phyloP scores from a whole-genome alignment of 1,140 invertebrate species.

The Protaetia brevitarsis region DNA sequence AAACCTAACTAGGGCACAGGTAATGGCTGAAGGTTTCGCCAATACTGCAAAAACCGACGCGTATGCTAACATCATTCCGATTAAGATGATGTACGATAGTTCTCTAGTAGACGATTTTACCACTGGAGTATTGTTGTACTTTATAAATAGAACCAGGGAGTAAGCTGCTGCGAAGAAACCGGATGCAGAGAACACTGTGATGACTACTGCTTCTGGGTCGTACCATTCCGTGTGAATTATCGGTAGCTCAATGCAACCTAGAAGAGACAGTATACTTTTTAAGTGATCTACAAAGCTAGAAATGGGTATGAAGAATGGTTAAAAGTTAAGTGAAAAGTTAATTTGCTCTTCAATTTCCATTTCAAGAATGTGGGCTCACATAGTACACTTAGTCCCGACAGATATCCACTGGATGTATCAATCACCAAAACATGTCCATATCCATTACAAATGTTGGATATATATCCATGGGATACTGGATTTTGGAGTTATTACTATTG shows the following conservation, averaged over 20 bases:
- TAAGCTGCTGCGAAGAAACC: constrained; percentile 66
- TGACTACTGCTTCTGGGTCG: constrained; percentile 65
- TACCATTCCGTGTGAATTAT: constrained; percentile 57
- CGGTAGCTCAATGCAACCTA: constrained; percentile 48
- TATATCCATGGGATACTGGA: too few species aligned
- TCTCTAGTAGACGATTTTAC: constrained; percentile 82
- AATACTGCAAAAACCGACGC: constrained; percentile 65
- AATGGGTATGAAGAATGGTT: too few species aligned
- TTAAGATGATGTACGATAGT: constrained; percentile 72
- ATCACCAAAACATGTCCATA: too few species aligned
- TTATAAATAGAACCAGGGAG: constrained; percentile 63
- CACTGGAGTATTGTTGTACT: constrained; percentile 74
- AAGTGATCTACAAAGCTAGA: too few species aligned
- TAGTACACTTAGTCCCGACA: too few species aligned
- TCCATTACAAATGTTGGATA: too few species aligned
- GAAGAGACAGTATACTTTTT: constrained; percentile 32
- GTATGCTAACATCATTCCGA: constrained; percentile 53
- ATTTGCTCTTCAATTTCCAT: too few species aligned
- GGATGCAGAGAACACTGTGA: constrained; percentile 60
- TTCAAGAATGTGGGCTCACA: too few species aligned
- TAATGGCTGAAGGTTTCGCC: constrained; percentile 63
- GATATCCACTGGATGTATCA: too few species aligned
- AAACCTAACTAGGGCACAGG: constrained; percentile 67
- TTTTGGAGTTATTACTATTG: too few species aligned
- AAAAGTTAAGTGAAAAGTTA: too few species aligned